Conservation (phyloP, 2,888 invertebrate species). For the Drosophila kanekoi region DNA sequence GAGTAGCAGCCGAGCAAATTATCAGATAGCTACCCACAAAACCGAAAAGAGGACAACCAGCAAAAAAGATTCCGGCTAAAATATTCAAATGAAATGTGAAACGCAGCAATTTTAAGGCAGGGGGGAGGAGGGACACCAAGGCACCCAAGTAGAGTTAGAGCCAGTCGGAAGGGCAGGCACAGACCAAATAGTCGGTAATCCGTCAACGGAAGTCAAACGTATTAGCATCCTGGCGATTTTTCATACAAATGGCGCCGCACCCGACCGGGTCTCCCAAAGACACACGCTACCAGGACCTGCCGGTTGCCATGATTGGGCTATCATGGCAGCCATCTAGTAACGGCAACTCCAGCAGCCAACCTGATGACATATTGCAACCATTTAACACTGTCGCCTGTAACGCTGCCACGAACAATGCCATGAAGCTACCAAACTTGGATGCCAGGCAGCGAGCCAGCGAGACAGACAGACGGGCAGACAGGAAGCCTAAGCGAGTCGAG, state of each 20-base stretch:
- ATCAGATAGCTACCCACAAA: slow-evolving; percentile 71
- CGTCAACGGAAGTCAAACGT: slow-evolving; percentile 85
- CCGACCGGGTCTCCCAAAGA: slow-evolving; percentile 37
- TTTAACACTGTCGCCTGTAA: slow-evolving; percentile 82
- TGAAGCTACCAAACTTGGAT: slow-evolving; percentile 36
- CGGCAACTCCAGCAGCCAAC: slow-evolving; percentile 56
- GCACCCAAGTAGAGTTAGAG: slow-evolving; percentile 4
- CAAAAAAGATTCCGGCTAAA: slow-evolving; percentile 64
- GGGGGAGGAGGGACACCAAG: not conserved
- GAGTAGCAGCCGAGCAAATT: slow-evolving; percentile 66
- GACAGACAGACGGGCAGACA: slow-evolving; percentile 40
- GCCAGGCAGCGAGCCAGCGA: slow-evolving; percentile 18
- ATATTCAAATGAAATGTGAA: slow-evolving; percentile 82
- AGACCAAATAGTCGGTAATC: slow-evolving; percentile 81
- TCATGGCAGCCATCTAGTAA: slow-evolving; percentile 72
- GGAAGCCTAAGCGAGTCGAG: slow-evolving; percentile 59
- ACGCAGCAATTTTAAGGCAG: slow-evolving; percentile 67
- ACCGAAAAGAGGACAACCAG: slow-evolving; percentile 29
- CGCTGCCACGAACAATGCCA: slow-evolving; percentile 63
- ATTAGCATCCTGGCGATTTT: slow-evolving; percentile 84
- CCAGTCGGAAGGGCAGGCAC: slow-evolving; percentile 34
- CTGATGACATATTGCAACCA: slow-evolving; percentile 83
- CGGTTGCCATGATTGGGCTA: slow-evolving; percentile 71
- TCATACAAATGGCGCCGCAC: slow-evolving; percentile 82
- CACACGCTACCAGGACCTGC: slow-evolving; percentile 25